Evolutionary conservation across 2,888 invertebrate species (phyloP), one percentile per base, ranked within the genome.

Genomic region (Mycalesis mineus): DNA sequence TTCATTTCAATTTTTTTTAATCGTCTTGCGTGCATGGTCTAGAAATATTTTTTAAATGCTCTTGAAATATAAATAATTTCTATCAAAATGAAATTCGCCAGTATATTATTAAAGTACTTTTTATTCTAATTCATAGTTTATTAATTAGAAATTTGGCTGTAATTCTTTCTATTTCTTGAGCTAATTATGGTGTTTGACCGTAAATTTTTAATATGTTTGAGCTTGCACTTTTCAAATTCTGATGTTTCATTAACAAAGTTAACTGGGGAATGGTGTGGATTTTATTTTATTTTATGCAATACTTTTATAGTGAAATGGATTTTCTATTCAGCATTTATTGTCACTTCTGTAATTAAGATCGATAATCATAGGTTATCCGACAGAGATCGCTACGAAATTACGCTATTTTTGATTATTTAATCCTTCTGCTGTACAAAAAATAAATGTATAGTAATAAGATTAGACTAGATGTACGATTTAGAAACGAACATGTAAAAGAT

Each of bases 261-360:
- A 59, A 61, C 51, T n/a, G n/a, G 41, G 63, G 60, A 33, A 62
- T 66, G 72, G 71, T 69, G 67, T 67, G 65, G 69, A 61, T 55
- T 5, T 22, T 22, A 13, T 17, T 14, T 59, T 55, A 59, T 47
- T 31, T 14, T 14, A 33, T 33, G 31, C 11, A 13, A 14, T 14
- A 44, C 2, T 13, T 29, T 9, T n/a, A 8, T 45, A 29, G 44
- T 13, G 29, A 45, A 45, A 14, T 13, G 29, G n/a, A 13, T 31
- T 45, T 31, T 45, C 13, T 31, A 15, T 28, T 13, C 29, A 41
- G 33, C 9, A 22, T 22, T 22, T 22, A 7, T 33, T 33, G 7
- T 7, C 33, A 33, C 33, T 22, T 22, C 5, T 22, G 5, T 22
- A 22, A 33, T 5, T 33, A 1, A 9, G 1, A 33, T 33, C 1